Conservation (phyloP, 1,140 invertebrate species). For the Nomia melanderi region DNA sequence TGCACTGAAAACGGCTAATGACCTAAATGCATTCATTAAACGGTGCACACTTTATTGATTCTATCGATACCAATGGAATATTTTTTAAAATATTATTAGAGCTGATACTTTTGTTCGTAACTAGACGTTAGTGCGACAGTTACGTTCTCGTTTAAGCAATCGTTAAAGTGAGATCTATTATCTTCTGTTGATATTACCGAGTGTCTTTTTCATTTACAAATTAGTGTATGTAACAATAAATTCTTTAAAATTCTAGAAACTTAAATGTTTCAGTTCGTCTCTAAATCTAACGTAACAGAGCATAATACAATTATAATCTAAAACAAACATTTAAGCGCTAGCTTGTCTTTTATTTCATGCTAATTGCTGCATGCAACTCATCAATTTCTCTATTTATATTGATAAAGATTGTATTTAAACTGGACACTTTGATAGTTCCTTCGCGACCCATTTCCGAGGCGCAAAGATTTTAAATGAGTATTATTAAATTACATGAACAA, state of each 20-base stretch:
- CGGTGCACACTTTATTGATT: not conserved
- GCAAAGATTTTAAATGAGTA: constrained; percentile 1
- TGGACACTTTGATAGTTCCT: not conserved
- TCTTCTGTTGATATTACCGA: not conserved
- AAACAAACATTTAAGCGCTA: constrained; percentile 9
- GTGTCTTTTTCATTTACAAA: not conserved
- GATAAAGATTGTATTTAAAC: constrained; percentile 12
- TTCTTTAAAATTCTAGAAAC: not conserved
- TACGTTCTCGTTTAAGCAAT: not conserved
- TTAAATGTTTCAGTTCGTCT: not conserved
- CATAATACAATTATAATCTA: not conserved
- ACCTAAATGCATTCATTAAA: not conserved
- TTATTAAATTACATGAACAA: constrained; percentile 13
- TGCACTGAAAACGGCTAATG: not conserved
- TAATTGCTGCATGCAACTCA: constrained; percentile 12
- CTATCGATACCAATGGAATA: not conserved
- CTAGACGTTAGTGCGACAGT: not conserved
- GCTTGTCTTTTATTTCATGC: constrained; percentile 33
- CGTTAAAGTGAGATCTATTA: constrained; percentile 12
- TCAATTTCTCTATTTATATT: not conserved
- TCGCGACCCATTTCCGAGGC: not conserved
- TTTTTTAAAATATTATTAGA: not conserved
- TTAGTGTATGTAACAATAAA: not conserved
- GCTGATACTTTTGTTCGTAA: not conserved
- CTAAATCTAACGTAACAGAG: not conserved